Conservation (phyloP, 92 coral and sea anemone genomes). For the Plumapathes pennacea region DNA sequence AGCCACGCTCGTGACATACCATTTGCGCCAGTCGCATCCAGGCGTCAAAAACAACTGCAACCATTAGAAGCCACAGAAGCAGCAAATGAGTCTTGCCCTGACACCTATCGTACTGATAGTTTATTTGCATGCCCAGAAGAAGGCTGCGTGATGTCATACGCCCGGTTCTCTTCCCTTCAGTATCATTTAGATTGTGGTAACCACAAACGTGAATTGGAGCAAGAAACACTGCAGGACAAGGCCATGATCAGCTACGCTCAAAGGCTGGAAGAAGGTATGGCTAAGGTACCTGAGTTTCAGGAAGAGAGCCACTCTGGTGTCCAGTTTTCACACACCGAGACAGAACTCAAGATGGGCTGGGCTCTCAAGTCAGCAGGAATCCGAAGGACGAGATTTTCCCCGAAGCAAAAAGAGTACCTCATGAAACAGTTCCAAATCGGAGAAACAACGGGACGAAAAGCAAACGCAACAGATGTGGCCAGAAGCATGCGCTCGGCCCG, state of each 20-base stretch:
- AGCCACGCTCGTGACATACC: no score
- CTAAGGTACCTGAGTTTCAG: constrained; percentile 1
- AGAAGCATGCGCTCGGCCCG: constrained; percentile 49
- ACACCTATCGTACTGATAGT: no score
- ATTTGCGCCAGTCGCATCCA: no score
- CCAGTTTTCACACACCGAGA: not conserved
- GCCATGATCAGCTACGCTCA: constrained; percentile 21
- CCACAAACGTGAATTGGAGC: constrained; percentile 33
- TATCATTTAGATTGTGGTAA: constrained; percentile 28
- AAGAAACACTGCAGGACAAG: constrained; percentile 32
- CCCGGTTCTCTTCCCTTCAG: constrained; percentile 30
- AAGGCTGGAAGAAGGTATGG: constrained; percentile 16
- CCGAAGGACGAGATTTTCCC: constrained; percentile 26
- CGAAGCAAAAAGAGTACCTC: constrained; percentile 54
- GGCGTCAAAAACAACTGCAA: no score
- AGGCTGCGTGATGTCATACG: constrained; percentile 30
- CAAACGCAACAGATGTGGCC: constrained; percentile 45
- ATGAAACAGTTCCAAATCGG: constrained; percentile 39
- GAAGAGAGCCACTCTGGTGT: not conserved
- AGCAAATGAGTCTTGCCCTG: no score
- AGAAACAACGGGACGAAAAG: constrained; percentile 47
- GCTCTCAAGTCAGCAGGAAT: constrained; percentile 46
- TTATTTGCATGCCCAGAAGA: constrained; percentile 40
- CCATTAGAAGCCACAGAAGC: no score
- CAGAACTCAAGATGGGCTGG: constrained; percentile 58